Base-by-base conservation (phyloP, 2,888 invertebrate genomes). In the Julus scandinavius region DNA sequence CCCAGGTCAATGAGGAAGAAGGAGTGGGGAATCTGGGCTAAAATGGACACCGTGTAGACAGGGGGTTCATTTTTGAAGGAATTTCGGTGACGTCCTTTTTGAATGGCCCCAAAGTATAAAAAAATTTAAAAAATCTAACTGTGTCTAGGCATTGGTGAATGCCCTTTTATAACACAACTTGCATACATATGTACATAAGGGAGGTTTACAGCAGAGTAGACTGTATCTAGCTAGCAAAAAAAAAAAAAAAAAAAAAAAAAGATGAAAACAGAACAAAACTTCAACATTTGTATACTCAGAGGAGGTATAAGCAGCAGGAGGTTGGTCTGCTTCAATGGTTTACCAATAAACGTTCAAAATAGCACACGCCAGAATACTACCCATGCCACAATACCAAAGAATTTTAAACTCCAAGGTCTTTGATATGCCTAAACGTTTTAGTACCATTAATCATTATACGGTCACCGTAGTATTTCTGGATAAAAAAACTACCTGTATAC, bases 241-340 rank as follows among this genome's bases (percentile, higher is more conserved):
- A 54, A 54, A 2, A 15, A 15, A 9, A n/a, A n/a, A n/a, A 72
- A 11, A 72, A 72, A 13, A 54, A 17, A 54, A 17, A 54, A 3
- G 54, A 17, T 13, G 54, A 54, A 54, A 54, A 7, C 45, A 45
- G 45, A 63, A n/a, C 17, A n/a, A 72, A 72, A 72, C 20, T 20
- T 72, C 20, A 29, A 29, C 72, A 72, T 72, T 29, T 9, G 72
- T 20, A 7, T 72, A 9, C 72, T 72, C 72, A 72, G 72, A 20
- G 72, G 72, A 72, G 72, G 72, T 72, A 72, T 29, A 29, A 72
- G 72, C 72, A 72, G 72, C 20, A 72, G 72, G 72, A 29, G 72
- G 72, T 72, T 72, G 72, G 72, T 72, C 72, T n/a, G 72, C 20
- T 7, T 29, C 20, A 20, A 29, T 29, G 29, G 29, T 29, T 72